These are phyloP conservation scores for Mylabris phalerata DNA, from an alignment of 1,140 invertebrate species.

Conservation along the genomic window DNA sequence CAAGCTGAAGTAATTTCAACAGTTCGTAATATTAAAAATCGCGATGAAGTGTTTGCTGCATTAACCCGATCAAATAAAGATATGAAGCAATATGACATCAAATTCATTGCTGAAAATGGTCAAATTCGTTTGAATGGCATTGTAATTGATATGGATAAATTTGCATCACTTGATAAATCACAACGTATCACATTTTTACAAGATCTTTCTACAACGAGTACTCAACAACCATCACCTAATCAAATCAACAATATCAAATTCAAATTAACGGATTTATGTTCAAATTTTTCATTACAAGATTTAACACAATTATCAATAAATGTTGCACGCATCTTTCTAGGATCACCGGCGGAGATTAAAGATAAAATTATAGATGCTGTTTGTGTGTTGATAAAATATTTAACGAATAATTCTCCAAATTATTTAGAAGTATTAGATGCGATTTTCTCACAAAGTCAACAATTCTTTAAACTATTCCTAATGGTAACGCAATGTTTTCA, in stretches of 20 bases:
- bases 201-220: constrained; percentile 3
- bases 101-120: constrained; percentile 26
- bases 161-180: constrained; percentile 20
- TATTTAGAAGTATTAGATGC: background rate
- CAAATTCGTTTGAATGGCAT: constrained; percentile 31
- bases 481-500: constrained; percentile 19
- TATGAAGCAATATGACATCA: constrained; percentile 30
- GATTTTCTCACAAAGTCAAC: constrained; percentile 11
- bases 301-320: background rate
- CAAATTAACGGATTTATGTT: background rate
- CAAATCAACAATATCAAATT: background rate
- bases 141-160: constrained; percentile 28
- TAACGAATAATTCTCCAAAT: background rate
- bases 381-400: background rate
- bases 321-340: constrained; percentile 1
- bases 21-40: constrained; percentile 30
- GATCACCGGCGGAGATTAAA: constrained; percentile 6
- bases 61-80: constrained; percentile 30
- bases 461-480: constrained; percentile 9
- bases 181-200: constrained; percentile 17
- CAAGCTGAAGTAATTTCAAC: constrained; percentile 35
- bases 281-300: background rate
- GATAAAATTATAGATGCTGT: constrained; percentile 6
- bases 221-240: constrained; percentile 6
- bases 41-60: constrained; percentile 34